phyloP scores from a whole-genome alignment of 2,888 invertebrate species.

The Tortrix viridana region DNA sequence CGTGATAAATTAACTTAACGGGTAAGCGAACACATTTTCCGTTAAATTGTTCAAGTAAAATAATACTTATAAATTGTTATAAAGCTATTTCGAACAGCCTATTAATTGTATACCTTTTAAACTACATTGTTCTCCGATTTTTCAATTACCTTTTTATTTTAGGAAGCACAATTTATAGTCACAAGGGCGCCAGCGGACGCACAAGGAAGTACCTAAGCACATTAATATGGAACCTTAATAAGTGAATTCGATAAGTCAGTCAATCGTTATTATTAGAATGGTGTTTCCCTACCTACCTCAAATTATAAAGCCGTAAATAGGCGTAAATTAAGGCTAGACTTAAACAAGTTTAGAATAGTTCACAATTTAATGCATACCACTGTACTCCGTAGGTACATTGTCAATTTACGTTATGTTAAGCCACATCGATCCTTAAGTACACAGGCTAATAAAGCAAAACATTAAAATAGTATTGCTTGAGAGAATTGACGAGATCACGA shows the following conservation, averaged over 20 bases:
- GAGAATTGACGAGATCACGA: conserved; percentile 31
- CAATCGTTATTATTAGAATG: conserved; percentile 69
- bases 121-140: no score
- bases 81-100: no score
- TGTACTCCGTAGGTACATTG: conserved; percentile 28
- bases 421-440: conserved; percentile 34
- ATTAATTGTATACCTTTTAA: no score
- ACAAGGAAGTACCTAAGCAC: background rate
- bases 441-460: conserved; percentile 31
- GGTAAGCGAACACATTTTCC: no score
- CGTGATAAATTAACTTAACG: no score
- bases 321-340: conserved; percentile 58
- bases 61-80: no score
- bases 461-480: conserved; percentile 29
- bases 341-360: conserved; percentile 56
- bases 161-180: no score
- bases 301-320: conserved; percentile 68
- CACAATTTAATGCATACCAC: conserved; percentile 23
- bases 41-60: no score
- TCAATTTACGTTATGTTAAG: conserved; percentile 27
- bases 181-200: no score
- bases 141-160: no score
- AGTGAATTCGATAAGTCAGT: conserved; percentile 35
- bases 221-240: conserved; percentile 24
- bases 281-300: conserved; percentile 53